Evolutionary conservation across 2,888 invertebrate species (phyloP), one percentile per base, ranked within the genome.

Genomic region (Tinea pellionella): DNA sequence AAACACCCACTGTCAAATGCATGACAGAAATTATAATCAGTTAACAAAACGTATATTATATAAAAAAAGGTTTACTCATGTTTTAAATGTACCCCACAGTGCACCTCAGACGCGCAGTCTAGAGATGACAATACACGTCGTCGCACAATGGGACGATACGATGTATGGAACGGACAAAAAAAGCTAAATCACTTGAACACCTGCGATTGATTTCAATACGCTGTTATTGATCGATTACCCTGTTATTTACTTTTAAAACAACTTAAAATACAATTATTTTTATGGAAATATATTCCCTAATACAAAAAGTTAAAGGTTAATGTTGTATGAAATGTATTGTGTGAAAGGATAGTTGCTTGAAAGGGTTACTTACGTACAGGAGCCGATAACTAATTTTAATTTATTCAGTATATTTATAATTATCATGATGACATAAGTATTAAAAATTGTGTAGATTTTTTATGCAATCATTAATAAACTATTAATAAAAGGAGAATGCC

Each of bases 101-200:
- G 53, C 53, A 24, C 24, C 24, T 53, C 57, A 30, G 57, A 32
- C 57, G 29, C 13, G 32, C 57, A 32, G 57, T 32, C 57, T 57
- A 32, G 32, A 24, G 68, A 71, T 73, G 72, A 78, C 75, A 78
- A 74, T 74, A 71, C 68, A 63, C 66, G 64, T 64, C 66, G 59
- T 61, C 62, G 63, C 64, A 67, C 67, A 75, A 74, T 68, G 65
- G 65, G 63, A 63, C 64, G 67, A 68, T 69, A 66, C 68, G 57
- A 69, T 66, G 69, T 65, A 69, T 67, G 65, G 67, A 65, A 61
- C 65, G 63, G 63, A 68, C 66, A 71, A 83, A 80, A 63, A 80
- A 79, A 75, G 74, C 74, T 72, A 69, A 77, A 74, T 86, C 86
- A 85, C 72, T 72, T 68, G 75, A 74, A 83, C 86, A 87, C 86